phyloP scores from a whole-genome alignment of 2,888 invertebrate genomes.

The Pammene fasciana region DNA sequence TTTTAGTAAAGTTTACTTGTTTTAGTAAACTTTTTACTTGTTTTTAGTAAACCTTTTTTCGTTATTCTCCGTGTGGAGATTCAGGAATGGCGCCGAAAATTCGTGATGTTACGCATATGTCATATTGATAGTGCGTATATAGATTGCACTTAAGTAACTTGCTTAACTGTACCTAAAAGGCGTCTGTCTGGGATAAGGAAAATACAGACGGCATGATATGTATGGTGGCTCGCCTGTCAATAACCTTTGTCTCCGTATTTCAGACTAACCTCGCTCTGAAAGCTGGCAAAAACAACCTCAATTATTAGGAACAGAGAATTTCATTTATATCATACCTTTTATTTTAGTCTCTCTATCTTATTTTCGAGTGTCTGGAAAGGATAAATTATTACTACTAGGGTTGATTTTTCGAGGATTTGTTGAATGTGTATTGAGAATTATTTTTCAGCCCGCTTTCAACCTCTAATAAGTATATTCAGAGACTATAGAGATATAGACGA shows the following conservation, averaged over 20 bases:
- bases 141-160: conserved; percentile 6
- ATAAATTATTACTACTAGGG: not conserved
- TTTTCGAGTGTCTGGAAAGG: not conserved
- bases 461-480: no score
- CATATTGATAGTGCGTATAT: not conserved
- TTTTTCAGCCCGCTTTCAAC: no score
- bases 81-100: no score
- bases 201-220: conserved; percentile 34
- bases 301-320: not conserved
- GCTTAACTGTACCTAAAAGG: conserved; percentile 19
- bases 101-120: not conserved
- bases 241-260: conserved; percentile 36
- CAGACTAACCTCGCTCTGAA: conserved; percentile 26
- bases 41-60: no score
- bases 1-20: no score
- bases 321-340: not conserved
- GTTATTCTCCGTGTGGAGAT: no score
- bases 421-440: no score
- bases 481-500: no score
- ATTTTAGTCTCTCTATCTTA: not conserved
- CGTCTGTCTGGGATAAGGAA: conserved; percentile 34
- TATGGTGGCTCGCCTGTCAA: conserved; percentile 38
- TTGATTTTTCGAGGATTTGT: no score
- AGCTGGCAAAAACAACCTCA: not conserved
- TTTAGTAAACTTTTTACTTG: no score